phyloP scores from a whole-genome alignment of 2,888 invertebrate genomes.

The Zhuqinia jingwanae region DNA sequence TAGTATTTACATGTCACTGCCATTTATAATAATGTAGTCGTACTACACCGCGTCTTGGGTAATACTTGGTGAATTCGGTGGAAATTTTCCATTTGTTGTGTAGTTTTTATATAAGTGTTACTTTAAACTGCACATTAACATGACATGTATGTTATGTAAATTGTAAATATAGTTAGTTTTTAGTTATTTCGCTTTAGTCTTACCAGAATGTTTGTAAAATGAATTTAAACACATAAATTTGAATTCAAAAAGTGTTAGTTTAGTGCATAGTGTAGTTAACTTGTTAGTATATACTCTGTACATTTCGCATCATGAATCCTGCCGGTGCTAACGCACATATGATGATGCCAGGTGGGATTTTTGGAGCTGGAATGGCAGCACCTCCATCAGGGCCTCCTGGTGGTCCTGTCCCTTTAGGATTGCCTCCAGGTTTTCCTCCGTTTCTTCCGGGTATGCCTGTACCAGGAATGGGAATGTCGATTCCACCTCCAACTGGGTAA shows the following conservation, averaged over 20 bases:
- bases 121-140: too few relatives aligned
- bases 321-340: slow-evolving; percentile 71
- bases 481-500: slow-evolving; percentile 77
- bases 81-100: too few relatives aligned
- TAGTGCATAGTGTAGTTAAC: slow-evolving; percentile 3
- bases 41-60: too few relatives aligned
- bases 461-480: slow-evolving; percentile 74
- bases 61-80: too few relatives aligned
- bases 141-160: too few relatives aligned
- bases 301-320: slow-evolving; percentile 58
- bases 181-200: neutral
- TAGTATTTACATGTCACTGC: too few relatives aligned
- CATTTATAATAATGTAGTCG: too few relatives aligned
- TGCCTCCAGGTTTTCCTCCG: slow-evolving; percentile 73
- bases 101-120: too few relatives aligned
- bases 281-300: neutral
- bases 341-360: slow-evolving; percentile 74
- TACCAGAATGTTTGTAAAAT: too few relatives aligned
- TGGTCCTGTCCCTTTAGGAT: slow-evolving; percentile 62
- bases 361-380: slow-evolving; percentile 58
- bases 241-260: neutral
- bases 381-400: slow-evolving; percentile 62
- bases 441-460: slow-evolving; percentile 69
- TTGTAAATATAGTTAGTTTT: neutral
- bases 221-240: neutral